Conservation (phyloP, 2,113 vertebrate species). For the Laticauda laticaudata region DNA sequence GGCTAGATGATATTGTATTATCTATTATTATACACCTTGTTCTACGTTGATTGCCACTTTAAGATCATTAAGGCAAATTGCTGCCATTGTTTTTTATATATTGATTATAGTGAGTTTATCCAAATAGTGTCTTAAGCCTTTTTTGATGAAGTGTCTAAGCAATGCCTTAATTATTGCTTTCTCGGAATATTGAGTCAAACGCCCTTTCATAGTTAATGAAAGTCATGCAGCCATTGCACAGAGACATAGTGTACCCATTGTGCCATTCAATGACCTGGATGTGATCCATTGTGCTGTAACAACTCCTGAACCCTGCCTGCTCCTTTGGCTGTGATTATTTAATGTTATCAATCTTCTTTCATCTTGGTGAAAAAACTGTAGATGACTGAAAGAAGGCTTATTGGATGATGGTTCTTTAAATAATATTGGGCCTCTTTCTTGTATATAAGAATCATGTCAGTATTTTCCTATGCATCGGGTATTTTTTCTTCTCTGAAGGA, state of each 20-base stretch:
- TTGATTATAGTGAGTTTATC: background rate
- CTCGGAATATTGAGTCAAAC: background rate
- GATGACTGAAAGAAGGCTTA: background rate
- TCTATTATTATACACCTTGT: background rate
- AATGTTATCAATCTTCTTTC: background rate
- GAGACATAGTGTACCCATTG: background rate
- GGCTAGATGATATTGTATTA: background rate
- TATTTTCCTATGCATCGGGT: background rate
- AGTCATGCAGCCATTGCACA: background rate
- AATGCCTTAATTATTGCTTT: background rate
- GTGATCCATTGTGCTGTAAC: background rate
- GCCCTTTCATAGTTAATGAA: background rate
- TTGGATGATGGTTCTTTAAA: background rate
- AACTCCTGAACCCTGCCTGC: background rate
- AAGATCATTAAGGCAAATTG: background rate
- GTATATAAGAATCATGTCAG: background rate
- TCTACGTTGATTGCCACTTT: background rate
- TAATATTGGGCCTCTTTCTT: background rate
- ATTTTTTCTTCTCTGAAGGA: background rate
- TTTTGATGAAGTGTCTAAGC: background rate
- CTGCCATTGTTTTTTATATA: background rate
- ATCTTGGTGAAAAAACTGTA: background rate
- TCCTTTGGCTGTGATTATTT: background rate
- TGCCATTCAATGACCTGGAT: background rate
- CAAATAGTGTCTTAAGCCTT: background rate